Conservation (phyloP, 2,797 vertebrate genomes). For the Brachymystax lenok region DNA sequence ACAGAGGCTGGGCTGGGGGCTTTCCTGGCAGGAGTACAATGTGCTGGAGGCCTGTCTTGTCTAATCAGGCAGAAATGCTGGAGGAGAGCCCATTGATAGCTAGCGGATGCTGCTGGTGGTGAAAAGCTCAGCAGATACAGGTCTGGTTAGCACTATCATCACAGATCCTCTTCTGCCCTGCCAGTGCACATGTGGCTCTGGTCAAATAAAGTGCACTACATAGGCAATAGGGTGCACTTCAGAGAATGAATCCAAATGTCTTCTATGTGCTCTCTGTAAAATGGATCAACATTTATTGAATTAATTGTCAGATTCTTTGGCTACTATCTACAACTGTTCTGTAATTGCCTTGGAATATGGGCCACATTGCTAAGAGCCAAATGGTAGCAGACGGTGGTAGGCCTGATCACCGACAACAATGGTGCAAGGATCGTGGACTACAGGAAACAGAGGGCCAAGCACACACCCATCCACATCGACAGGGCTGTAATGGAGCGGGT, state of each 20-base stretch:
- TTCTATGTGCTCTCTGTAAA: neutral
- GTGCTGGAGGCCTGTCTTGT: neutral
- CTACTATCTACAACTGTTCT: slow-evolving; percentile 1
- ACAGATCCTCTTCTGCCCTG: neutral
- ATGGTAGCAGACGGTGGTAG: slow-evolving; percentile 40
- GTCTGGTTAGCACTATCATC: neutral
- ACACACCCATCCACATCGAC: too few relatives aligned
- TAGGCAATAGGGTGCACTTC: neutral
- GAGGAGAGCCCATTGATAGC: neutral
- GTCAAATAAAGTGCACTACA: neutral
- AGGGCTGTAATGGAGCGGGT: too few relatives aligned
- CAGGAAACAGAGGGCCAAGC: too few relatives aligned
- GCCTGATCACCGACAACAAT: too few relatives aligned
- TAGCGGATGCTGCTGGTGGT: neutral
- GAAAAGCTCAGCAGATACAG: neutral
- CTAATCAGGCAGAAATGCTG: neutral
- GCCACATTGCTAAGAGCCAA: slow-evolving; percentile 57
- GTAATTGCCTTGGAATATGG: slow-evolving; percentile 34
- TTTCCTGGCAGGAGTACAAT: neutral
- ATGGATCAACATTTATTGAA: neutral
- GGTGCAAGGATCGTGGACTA: too few relatives aligned
- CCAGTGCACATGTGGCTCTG: neutral
- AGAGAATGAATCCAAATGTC: neutral
- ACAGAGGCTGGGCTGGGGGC: neutral
- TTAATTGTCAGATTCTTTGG: neutral